These are phyloP conservation scores for Suricata suricatta DNA, from an alignment of 2,113 vertebrate species.

Conservation along the genomic window DNA sequence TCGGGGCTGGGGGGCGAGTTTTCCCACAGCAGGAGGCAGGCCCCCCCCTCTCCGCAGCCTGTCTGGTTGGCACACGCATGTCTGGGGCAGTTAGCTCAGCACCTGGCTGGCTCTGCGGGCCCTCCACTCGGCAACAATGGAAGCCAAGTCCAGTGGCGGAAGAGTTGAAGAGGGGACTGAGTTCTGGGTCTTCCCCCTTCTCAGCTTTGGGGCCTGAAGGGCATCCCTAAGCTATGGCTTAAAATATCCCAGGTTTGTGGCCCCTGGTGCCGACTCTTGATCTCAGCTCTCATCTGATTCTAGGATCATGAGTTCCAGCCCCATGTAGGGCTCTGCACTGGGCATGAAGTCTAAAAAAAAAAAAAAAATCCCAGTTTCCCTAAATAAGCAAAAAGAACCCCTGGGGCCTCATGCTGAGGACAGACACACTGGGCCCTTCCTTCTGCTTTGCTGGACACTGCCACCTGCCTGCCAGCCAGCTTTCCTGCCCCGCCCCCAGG, in stretches of 20 bases:
- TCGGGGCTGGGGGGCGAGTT: background rate
- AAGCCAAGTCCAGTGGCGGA: background rate
- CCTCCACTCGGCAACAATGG: rapidly evolving
- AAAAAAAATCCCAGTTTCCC: background rate
- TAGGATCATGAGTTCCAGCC: too few relatives aligned
- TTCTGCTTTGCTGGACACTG: background rate
- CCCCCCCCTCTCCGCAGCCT: rapidly evolving
- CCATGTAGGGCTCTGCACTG: too few relatives aligned
- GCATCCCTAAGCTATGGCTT: background rate
- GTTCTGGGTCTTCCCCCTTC: background rate
- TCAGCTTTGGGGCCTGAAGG: background rate
- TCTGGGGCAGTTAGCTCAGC: background rate
- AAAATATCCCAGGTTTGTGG: background rate
- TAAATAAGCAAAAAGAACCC: background rate
- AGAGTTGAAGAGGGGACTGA: background rate
- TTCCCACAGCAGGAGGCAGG: too few relatives aligned
- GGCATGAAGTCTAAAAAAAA: too few relatives aligned
- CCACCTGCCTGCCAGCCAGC: background rate
- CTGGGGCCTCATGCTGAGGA: background rate
- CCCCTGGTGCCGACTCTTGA: too few relatives aligned
- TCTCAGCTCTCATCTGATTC: too few relatives aligned
- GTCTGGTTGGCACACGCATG: rapidly evolving
- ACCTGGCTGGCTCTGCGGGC: rapidly evolving
- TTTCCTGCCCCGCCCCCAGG: background rate
- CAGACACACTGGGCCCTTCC: rapidly evolving